A percentile compares a stretch with the other conserved stretches of the same genome.
These are phyloP conservation scores for Clarias pachynema DNA, from an alignment of 2,797 vertebrate species.

Conservation along the genomic window DNA sequence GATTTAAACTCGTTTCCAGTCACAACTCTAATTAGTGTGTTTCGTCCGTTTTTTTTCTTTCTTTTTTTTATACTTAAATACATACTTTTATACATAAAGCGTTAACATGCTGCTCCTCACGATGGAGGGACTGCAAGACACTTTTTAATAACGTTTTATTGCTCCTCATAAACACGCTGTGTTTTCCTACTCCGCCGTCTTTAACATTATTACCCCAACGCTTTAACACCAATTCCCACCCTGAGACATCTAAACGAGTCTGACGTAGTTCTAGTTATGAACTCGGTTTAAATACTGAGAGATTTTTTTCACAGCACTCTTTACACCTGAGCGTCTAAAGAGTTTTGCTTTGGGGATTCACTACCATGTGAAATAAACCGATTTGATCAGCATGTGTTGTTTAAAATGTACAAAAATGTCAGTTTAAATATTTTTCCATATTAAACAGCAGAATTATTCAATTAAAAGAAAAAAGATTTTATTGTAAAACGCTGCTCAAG, in stretches of 20 bases:
- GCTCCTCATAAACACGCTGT: background rate
- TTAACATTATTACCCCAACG: background rate
- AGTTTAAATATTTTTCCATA: background rate
- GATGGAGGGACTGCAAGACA: background rate
- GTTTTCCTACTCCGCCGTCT: background rate
- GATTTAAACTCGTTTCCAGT: background rate
- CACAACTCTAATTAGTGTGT: background rate
- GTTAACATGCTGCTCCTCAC: background rate
- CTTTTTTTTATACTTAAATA: background rate
- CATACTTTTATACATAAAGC: background rate
- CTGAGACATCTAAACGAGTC: background rate
- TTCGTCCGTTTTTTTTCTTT: too few species aligned
- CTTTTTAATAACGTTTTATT: background rate
- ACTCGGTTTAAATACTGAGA: background rate
- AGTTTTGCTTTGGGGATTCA: background rate
- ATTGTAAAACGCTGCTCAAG: background rate
- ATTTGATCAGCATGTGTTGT: background rate
- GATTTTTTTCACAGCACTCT: background rate
- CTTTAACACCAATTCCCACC: background rate
- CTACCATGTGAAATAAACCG: background rate
- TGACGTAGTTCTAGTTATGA: background rate
- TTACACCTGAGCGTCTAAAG: background rate
- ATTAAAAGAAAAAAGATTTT: background rate
- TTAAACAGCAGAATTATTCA: background rate
- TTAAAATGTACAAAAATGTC: background rate